Percentiles rank a stretch among this genome's conserved stretches.
phyloP scores from a whole-genome alignment of 1,140 invertebrate genomes.

The Drosophila sucinea region DNA sequence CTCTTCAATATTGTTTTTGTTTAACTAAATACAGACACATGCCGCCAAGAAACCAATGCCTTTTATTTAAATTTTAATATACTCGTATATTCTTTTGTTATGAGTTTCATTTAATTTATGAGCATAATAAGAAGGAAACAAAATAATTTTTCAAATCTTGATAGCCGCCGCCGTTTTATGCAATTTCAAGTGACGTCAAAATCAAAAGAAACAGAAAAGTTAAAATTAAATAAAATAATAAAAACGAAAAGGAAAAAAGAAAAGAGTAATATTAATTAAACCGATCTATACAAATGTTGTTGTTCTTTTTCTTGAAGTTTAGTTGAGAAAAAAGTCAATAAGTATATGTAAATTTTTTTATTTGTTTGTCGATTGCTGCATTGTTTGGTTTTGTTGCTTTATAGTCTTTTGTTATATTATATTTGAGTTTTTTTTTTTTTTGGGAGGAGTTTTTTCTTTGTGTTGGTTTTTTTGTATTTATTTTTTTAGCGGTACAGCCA shows the following conservation, averaged over 20 bases:
- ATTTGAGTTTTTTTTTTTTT: constrained; percentile 48
- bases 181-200: constrained; percentile 70
- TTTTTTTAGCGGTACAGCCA: constrained; percentile 75
- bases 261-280: constrained; percentile 19
- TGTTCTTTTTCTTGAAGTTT: constrained; percentile 66
- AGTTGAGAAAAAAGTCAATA: constrained; percentile 63
- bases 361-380: constrained; percentile 64
- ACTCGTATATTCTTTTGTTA: constrained; percentile 25
- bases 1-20: constrained; percentile 25
- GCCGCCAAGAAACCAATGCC: constrained; percentile 85
- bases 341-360: constrained; percentile 50
- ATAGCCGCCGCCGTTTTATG: constrained; percentile 66
- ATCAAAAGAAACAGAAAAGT: constrained; percentile 42
- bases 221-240: constrained; percentile 23
- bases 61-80: constrained; percentile 72
- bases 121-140: constrained; percentile 40
- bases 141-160: constrained; percentile 20
- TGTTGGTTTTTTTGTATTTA: constrained; percentile 55
- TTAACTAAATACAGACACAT: constrained; percentile 75
- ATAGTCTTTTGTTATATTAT: constrained; percentile 55
- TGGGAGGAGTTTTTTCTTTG: constrained; percentile 23
- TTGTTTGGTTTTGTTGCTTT: constrained; percentile 50
- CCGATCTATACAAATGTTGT: constrained; percentile 38
- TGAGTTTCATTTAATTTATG: constrained; percentile 45
- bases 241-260: constrained; percentile 28